A percentile compares a stretch with the other conserved stretches of the same genome.
These are phyloP conservation scores for Chrysogorgia sp. DNA, from an alignment of 92 coral and sea anemone genomes.

Conservation along the genomic window DNA sequence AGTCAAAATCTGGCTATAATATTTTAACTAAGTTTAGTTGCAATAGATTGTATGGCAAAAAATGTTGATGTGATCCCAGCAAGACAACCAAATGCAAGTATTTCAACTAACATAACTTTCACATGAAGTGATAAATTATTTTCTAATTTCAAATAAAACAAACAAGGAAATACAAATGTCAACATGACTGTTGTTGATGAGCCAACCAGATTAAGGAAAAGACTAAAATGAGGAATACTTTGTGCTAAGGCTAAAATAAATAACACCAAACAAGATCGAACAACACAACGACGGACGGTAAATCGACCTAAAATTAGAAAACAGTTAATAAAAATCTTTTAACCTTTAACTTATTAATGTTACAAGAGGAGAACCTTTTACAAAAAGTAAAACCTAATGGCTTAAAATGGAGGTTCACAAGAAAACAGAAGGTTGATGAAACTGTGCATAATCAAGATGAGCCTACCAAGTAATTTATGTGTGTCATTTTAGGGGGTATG, in stretches of 20 bases:
- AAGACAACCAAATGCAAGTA: constrained; percentile 68
- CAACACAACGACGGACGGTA: constrained; percentile 66
- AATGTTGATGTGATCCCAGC: constrained; percentile 84
- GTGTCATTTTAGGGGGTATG: no score
- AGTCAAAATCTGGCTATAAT: no score
- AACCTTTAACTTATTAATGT: background rate
- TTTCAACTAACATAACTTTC: constrained; percentile 72
- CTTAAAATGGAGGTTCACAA: no score
- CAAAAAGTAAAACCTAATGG: no score
- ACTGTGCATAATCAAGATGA: no score
- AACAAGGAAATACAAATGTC: constrained; percentile 87
- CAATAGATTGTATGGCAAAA: constrained; percentile 81
- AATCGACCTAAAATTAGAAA: constrained; percentile 33
- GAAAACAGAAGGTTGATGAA: no score
- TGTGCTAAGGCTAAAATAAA: constrained; percentile 83
- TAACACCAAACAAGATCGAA: constrained; percentile 77
- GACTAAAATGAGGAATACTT: constrained; percentile 89
- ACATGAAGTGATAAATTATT: constrained; percentile 70
- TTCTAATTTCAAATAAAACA: constrained; percentile 75
- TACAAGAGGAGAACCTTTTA: no score
- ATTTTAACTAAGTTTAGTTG: background rate
- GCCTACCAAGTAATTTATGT: no score
- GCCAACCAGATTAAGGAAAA: constrained; percentile 86
- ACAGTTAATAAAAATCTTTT: background rate
- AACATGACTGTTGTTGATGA: constrained; percentile 82